Conservation (phyloP, 1,140 invertebrate species). For the Hesperophylax magnus region DNA sequence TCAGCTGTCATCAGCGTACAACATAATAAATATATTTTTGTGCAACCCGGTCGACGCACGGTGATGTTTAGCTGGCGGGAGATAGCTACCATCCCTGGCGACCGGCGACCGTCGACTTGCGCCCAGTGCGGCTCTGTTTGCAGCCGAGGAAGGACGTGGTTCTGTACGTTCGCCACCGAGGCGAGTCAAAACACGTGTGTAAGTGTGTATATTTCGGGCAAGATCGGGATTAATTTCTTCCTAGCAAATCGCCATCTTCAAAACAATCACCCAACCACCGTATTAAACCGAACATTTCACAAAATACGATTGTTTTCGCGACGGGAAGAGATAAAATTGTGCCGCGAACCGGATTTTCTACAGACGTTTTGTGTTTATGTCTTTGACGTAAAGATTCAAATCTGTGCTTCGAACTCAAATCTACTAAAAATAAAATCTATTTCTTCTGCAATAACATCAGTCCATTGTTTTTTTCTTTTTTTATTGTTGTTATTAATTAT, state of each 20-base stretch:
- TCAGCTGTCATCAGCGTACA: too few species aligned
- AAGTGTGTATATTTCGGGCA: conserved; percentile 21
- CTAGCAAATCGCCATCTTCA: conserved; percentile 6
- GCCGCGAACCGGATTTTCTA: conserved; percentile 4
- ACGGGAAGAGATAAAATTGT: background rate
- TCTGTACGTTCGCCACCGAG: background rate
- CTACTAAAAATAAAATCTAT: too few species aligned
- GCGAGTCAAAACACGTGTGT: conserved; percentile 30
- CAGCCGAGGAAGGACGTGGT: conserved; percentile 34
- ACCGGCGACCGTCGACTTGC: background rate
- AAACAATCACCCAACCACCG: background rate
- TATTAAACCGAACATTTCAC: background rate
- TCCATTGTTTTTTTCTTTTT: too few species aligned
- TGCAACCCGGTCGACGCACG: background rate
- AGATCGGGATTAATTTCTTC: conserved; percentile 19
- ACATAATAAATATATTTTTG: background rate
- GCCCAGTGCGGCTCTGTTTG: conserved; percentile 37
- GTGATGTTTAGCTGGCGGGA: conserved; percentile 4
- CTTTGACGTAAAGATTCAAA: background rate
- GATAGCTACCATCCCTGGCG: background rate
- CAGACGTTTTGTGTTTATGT: conserved; percentile 14
- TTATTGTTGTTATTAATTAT: too few species aligned
- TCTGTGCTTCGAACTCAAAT: conserved; percentile 10
- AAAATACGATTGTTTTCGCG: background rate
- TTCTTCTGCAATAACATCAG: too few species aligned